These are phyloP conservation scores for Monopis laevigella DNA, from an alignment of 2,888 invertebrate genomes.

Conservation along the genomic window DNA sequence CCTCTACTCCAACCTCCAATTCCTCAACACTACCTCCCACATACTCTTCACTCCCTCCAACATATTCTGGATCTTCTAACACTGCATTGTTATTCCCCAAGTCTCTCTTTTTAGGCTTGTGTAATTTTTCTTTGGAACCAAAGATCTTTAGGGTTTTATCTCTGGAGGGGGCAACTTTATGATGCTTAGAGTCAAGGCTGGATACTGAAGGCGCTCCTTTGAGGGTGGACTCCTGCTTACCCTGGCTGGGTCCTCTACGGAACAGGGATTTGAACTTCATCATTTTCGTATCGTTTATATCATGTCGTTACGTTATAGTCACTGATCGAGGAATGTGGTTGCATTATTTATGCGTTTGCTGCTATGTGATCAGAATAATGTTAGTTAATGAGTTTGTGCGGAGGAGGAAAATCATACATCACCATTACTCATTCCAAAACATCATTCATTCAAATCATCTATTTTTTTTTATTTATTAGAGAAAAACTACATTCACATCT, in stretches of 20 bases:
- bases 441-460: too few relatives aligned
- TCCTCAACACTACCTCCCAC: constrained; percentile 60
- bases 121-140: constrained; percentile 61
- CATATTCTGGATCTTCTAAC: constrained; percentile 55
- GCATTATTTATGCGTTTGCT: too few relatives aligned
- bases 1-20: constrained; percentile 44
- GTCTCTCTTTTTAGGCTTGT: constrained; percentile 57
- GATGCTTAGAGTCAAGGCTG: constrained; percentile 71
- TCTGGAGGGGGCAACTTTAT: constrained; percentile 57
- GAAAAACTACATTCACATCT: too few relatives aligned
- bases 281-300: constrained; percentile 64
- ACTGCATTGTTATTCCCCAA: constrained; percentile 59
- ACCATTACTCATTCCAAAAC: too few relatives aligned
- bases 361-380: too few relatives aligned
- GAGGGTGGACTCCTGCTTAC: constrained; percentile 60
- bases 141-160: constrained; percentile 60
- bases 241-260: constrained; percentile 82
- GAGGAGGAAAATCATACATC: too few relatives aligned
- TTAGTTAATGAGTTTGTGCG: too few relatives aligned
- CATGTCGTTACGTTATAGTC: constrained; percentile 6
- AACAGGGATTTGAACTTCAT: constrained; percentile 93
- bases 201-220: constrained; percentile 73
- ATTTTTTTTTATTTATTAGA: too few relatives aligned
- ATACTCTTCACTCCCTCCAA: constrained; percentile 36
- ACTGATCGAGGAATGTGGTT: constrained; percentile 5